Evolutionary conservation across 2,888 invertebrate genomes (phyloP).

Genomic region (Eumacrocentrus americanus): DNA sequence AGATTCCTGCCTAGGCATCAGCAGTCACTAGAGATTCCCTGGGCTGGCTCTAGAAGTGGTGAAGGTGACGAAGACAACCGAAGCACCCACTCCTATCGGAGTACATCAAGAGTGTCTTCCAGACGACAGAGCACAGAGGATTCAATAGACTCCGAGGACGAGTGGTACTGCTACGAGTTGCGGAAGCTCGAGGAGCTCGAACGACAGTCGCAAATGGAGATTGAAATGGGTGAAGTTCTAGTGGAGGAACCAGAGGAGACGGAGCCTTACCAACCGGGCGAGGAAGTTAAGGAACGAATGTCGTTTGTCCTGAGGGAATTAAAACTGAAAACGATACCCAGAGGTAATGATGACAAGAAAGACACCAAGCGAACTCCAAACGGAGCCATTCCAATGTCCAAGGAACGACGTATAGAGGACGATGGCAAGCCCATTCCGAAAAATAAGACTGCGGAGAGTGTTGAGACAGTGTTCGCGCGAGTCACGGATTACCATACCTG

Average conservation of each 20-base stretch:
- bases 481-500: conserved; percentile 64
- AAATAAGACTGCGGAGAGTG: conserved; percentile 54
- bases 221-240: conserved; percentile 67
- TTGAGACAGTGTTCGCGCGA: conserved; percentile 61
- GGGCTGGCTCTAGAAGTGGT: conserved; percentile 62
- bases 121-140: conserved; percentile 90
- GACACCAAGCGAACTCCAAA: conserved; percentile 43
- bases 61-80: conserved; percentile 82
- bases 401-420: conserved; percentile 40
- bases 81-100: conserved; percentile 87
- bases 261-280: conserved; percentile 68
- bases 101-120: conserved; percentile 84
- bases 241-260: conserved; percentile 68
- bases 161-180: conserved; percentile 90
- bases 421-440: conserved; percentile 55
- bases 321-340: conserved; percentile 69
- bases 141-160: conserved; percentile 91
- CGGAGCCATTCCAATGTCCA: conserved; percentile 42
- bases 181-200: conserved; percentile 87
- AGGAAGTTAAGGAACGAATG: conserved; percentile 80
- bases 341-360: conserved; percentile 40
- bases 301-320: conserved; percentile 79
- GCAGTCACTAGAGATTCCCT: conserved; percentile 82
- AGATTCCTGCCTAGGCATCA: conserved; percentile 74
- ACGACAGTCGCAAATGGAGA: conserved; percentile 72